A percentile compares a stretch with the other conserved stretches of the same genome.
phyloP scores from a whole-genome alignment of 2,113 vertebrate species.

The Rhinolophus ferrumequinum region DNA sequence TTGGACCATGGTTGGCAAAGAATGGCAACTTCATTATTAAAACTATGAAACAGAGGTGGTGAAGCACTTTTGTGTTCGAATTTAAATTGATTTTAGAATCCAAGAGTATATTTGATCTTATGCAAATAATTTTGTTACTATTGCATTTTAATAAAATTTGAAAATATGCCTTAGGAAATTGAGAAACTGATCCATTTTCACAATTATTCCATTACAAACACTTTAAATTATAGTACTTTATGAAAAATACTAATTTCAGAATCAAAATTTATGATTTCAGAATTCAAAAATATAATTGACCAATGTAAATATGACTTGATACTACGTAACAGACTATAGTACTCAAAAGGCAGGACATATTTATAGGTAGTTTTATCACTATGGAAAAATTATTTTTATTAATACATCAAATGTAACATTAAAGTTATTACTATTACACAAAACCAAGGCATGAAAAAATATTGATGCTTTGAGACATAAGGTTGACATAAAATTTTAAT shows the following conservation, averaged over 20 bases:
- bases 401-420: neutral
- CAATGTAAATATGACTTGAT: neutral
- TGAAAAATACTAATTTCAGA: neutral
- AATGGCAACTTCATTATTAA: conserved; percentile 9
- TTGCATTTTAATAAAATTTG: conserved; percentile 16
- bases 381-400: neutral
- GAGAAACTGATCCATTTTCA: neutral
- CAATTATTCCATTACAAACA: neutral
- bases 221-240: neutral
- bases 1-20: neutral
- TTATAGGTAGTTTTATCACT: neutral
- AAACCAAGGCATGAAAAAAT: neutral
- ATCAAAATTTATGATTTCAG: neutral
- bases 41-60: conserved; percentile 8
- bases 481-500: neutral
- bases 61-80: neutral
- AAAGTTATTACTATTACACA: neutral
- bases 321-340: neutral
- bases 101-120: conserved; percentile 48
- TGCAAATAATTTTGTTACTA: conserved; percentile 31
- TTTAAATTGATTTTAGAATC: conserved; percentile 23
- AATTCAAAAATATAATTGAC: neutral
- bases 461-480: neutral
- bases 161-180: conserved; percentile 40
- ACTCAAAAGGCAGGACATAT: neutral